Conservation (phyloP, 2,888 invertebrate genomes). For the Tuta absoluta region DNA sequence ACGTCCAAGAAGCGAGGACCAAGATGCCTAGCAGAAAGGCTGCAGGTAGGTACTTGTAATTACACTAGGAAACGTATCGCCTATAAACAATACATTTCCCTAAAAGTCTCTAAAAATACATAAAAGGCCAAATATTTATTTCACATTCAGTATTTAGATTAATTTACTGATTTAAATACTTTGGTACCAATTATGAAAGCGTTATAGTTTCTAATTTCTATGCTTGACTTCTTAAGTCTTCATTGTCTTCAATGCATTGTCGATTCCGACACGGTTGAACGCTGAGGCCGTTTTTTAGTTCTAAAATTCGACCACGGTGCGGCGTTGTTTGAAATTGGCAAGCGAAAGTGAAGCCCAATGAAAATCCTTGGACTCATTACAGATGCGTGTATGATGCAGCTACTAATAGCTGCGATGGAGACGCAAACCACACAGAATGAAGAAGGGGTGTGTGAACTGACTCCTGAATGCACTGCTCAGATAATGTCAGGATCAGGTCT, state of each 20-base stretch:
- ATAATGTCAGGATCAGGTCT: conserved; percentile 67
- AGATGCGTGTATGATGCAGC: conserved; percentile 77
- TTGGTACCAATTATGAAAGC: neutral
- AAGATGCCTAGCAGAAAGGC: conserved; percentile 74
- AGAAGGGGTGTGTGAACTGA: conserved; percentile 65
- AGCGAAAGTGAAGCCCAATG: conserved; percentile 47
- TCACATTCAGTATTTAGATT: neutral
- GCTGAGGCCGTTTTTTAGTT: conserved; percentile 44
- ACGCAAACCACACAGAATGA: conserved; percentile 57
- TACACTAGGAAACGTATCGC: neutral
- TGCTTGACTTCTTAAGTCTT: neutral
- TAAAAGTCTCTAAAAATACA: neutral
- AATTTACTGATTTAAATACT: neutral
- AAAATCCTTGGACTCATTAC: conserved; percentile 26
- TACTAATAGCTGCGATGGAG: conserved; percentile 74
- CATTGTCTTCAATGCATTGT: conserved; percentile 10
- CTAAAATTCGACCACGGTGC: conserved; percentile 39
- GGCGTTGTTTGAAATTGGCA: conserved; percentile 40
- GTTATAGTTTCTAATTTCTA: neutral
- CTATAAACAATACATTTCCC: neutral
- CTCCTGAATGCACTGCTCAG: conserved; percentile 66
- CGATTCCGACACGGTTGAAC: conserved; percentile 42
- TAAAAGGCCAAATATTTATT: neutral
- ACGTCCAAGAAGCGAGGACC: conserved; percentile 70
- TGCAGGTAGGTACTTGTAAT: conserved; percentile 51